phyloP scores from a whole-genome alignment of 2,113 vertebrate genomes.

The Sander lucioperca region DNA sequence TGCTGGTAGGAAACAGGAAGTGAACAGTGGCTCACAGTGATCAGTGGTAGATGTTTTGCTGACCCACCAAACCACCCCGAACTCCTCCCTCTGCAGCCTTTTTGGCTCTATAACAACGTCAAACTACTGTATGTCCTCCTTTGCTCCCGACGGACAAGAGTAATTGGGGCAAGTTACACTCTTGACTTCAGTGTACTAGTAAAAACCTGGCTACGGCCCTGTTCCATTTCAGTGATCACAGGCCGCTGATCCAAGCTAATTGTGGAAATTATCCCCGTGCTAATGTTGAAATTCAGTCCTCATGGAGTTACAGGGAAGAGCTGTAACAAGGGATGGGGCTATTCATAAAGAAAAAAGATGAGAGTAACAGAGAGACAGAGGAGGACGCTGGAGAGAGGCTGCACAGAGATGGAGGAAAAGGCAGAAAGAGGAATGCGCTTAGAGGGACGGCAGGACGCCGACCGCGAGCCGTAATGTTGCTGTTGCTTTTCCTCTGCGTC shows the following conservation, averaged over 20 bases:
- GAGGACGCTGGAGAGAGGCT: slow-evolving; percentile 49
- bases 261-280: slow-evolving; percentile 48
- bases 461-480: slow-evolving; percentile 76
- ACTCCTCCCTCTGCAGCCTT: background rate
- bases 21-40: background rate
- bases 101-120: background rate
- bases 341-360: slow-evolving; percentile 47
- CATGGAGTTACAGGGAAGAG: slow-evolving; percentile 2
- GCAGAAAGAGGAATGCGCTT: slow-evolving; percentile 66
- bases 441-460: slow-evolving; percentile 63
- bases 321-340: slow-evolving; percentile 30
- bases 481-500: slow-evolving; percentile 69
- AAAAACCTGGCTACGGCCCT: background rate
- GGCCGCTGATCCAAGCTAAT: slow-evolving; percentile 54
- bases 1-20: background rate
- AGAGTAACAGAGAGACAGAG: slow-evolving; percentile 21
- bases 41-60: background rate
- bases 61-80: background rate
- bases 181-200: background rate
- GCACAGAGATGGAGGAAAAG: slow-evolving; percentile 44
- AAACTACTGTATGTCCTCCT: background rate
- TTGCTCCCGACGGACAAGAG: background rate
- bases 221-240: slow-evolving; percentile 22
- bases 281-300: slow-evolving; percentile 42
- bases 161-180: background rate